Evolutionary conservation across 2,888 invertebrate genomes (phyloP).

Genomic region (Diarsia rubi): DNA sequence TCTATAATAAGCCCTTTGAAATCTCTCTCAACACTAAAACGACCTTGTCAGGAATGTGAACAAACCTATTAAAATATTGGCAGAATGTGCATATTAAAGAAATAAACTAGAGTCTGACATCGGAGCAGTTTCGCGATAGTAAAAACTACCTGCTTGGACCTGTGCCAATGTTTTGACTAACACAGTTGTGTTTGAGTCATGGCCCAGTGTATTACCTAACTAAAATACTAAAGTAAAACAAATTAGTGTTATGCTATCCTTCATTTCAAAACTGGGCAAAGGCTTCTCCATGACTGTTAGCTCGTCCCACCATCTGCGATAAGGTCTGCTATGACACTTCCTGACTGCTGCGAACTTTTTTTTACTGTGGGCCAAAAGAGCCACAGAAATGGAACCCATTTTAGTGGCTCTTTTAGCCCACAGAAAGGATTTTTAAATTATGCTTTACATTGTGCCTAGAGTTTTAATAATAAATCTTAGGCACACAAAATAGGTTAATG

Average conservation of each 20-base stretch:
- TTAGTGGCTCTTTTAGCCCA: too few relatives aligned
- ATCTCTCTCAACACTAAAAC: neutral
- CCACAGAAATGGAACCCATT: too few relatives aligned
- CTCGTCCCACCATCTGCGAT: neutral
- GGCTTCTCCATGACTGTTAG: neutral
- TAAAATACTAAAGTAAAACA: conserved; percentile 7
- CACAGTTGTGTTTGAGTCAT: conserved; percentile 52
- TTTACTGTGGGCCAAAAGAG: too few relatives aligned
- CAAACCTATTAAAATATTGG: conserved; percentile 42
- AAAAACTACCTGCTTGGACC: conserved; percentile 56
- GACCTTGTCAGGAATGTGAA: conserved; percentile 39
- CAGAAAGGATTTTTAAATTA: conserved; percentile 12
- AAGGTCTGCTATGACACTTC: neutral
- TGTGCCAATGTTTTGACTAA: conserved; percentile 61
- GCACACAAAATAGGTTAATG: conserved; percentile 43
- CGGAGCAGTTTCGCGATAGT: conserved; percentile 30
- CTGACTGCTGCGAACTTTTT: too few relatives aligned
- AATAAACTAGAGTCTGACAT: conserved; percentile 45
- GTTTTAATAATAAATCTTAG: conserved; percentile 23
- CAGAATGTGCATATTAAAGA: conserved; percentile 21
- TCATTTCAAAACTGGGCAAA: neutral
- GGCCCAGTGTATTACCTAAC: conserved; percentile 41
- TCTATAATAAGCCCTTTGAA: conserved; percentile 9
- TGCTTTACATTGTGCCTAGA: conserved; percentile 19
- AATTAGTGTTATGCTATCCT: neutral